These are phyloP conservation scores for Aphrocallistes beatrix DNA, from an alignment of 37 sponge, comb jelly and placozoan genomes.

Conservation along the genomic window DNA sequence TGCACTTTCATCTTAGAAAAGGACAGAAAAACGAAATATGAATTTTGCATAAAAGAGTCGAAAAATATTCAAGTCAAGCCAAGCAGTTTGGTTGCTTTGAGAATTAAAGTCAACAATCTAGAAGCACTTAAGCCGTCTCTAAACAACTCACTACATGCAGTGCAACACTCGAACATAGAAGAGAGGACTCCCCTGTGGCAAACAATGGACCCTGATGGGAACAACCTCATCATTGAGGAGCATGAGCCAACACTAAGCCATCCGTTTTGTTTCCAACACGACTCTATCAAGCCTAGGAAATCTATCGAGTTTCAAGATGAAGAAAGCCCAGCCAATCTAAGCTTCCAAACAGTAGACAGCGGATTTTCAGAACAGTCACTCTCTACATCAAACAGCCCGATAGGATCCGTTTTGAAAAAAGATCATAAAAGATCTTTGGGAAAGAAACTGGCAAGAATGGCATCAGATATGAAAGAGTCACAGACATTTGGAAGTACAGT, in stretches of 20 bases:
- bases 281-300: background rate
- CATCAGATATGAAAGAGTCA: background rate
- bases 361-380: background rate
- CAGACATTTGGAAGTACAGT: background rate
- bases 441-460: background rate
- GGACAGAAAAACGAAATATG: background rate
- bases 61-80: background rate
- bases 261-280: background rate
- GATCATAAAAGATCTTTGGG: background rate
- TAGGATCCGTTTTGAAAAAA: background rate
- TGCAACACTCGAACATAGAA: background rate
- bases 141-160: background rate
- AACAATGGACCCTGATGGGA: constrained; percentile 7
- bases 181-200: constrained; percentile 2
- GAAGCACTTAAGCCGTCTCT: background rate
- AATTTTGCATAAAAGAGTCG: background rate
- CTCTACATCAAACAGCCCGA: background rate
- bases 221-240: constrained; percentile 3
- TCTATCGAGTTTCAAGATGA: background rate
- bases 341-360: constrained; percentile 3
- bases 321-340: background rate
- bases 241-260: background rate
- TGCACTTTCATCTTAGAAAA: background rate
- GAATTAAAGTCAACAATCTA: constrained; percentile 11
- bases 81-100: background rate